Percentiles rank a stretch among this genome's conserved stretches.
These are phyloP conservation scores for Caenorhabditis wallacei DNA, from an alignment of 2,888 invertebrate species.

Conservation along the genomic window DNA sequence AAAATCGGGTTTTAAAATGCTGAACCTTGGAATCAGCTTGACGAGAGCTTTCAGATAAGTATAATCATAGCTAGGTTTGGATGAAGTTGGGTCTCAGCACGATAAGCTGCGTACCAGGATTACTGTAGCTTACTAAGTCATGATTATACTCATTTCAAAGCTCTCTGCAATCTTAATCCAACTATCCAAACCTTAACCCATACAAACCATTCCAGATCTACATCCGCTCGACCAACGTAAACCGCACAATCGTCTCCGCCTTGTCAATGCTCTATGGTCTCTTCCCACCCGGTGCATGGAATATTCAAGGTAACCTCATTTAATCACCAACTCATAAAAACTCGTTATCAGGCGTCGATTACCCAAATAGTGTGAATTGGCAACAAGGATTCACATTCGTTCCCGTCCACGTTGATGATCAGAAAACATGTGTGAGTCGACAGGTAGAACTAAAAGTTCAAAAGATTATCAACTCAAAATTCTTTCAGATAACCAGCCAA, in stretches of 20 bases:
- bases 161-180: no score
- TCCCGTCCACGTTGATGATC: slow-evolving; percentile 31
- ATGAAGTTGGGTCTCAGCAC: no score
- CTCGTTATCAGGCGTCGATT: slow-evolving; percentile 39
- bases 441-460: background rate
- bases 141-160: no score
- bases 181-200: no score
- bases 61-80: no score
- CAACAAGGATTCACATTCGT: slow-evolving; percentile 84
- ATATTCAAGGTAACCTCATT: slow-evolving; percentile 33
- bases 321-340: background rate
- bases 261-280: slow-evolving; percentile 73
- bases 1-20: no score
- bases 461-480: background rate
- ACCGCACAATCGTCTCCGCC: slow-evolving; percentile 88
- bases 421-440: slow-evolving; percentile 27
- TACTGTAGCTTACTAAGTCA: no score
- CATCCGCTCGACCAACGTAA: slow-evolving; percentile 90
- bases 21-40: background rate
- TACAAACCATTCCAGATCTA: slow-evolving; percentile 84
- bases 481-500: slow-evolving; percentile 8
- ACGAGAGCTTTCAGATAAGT: no score
- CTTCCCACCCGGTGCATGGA: slow-evolving; percentile 59
- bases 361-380: slow-evolving; percentile 72
- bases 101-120: no score